Evolutionary conservation across 2,113 vertebrate species (phyloP), one percentile per base, ranked within the genome.

Genomic region (Cettia cetti): DNA sequence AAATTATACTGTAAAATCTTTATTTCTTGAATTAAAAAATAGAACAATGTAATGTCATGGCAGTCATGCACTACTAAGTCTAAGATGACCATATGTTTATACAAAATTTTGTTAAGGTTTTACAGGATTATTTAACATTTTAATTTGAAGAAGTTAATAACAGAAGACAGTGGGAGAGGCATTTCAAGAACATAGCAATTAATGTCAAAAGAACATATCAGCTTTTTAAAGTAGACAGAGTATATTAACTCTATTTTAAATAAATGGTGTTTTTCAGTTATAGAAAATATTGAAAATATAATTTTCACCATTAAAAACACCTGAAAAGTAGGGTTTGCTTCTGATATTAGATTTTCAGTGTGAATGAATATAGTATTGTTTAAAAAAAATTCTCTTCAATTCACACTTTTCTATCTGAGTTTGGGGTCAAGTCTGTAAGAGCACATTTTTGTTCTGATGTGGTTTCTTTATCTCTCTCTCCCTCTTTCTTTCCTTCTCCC

Each of bases 381-480:
- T 54, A 33, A 83, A 26, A 22, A 89, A 77, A 82, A 94, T 31
- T 3, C 4, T 75, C 37, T 57, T 35, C 6, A 69, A 57, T 24
- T 26, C 26, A 37, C 18, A 2, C 14, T 75, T 92, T 15, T 56
- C 20, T 84, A 10, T 20, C 23, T 50, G n/a, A 68, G 12, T 60
- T 80, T 37, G 39, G 8, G 12, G 19, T 64, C n/a, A 93, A 85
- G 28, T 15, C 28, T 10, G 9, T 40, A 82, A 85, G 20, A 20
- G 11, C 1, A 2, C 9, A 78, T 87, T 52, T 23, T 92, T 70
- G 6, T 52, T 72, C 53, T 59, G 7, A 3, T 50, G 1, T 24
- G 14, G 3, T 2, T 17, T 11, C 13, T 23, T 40, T 28, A 8
- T 35, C 9, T 4, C 15, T 15, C 24, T 3, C 7, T 9, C n/a